Conservation (phyloP, 35 echinoderm and acorn worm genomes). For the Stichopus chloronotus region DNA sequence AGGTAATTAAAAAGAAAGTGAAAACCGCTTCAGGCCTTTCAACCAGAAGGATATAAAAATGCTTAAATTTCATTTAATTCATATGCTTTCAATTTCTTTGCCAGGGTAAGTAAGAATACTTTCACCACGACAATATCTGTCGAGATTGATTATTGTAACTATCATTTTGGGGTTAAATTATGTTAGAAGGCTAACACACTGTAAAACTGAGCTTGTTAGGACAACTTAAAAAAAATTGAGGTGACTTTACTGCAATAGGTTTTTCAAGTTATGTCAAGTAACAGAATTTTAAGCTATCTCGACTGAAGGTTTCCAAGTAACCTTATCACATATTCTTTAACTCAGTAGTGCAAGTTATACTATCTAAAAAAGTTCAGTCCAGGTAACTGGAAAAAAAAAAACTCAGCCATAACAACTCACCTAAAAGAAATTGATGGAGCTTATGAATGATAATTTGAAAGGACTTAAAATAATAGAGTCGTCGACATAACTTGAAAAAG, state of each 20-base stretch:
- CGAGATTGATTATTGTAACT: no score
- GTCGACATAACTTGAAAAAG: neutral
- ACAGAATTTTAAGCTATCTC: slow-evolving; percentile 9
- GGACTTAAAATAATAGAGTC: neutral
- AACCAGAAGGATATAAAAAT: no score
- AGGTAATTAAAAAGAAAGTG: no score
- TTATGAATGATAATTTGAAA: neutral
- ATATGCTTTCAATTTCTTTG: no score
- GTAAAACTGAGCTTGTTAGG: no score
- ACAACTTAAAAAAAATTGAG: neutral
- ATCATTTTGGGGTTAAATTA: no score
- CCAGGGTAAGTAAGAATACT: no score
- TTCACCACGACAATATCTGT: no score
- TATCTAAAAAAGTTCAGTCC: neutral
- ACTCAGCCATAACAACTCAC: neutral
- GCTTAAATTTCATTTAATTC: no score
- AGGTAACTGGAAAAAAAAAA: neutral
- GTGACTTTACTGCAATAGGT: neutral
- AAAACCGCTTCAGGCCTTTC: no score
- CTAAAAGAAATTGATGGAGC: neutral
- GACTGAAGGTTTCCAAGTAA: neutral
- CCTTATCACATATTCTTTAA: neutral
- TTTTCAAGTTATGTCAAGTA: slow-evolving; percentile 14
- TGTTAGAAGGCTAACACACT: no score
- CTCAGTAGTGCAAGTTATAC: neutral